Evolutionary conservation across 2,113 vertebrate genomes (phyloP).

Genomic region (Halcyon senegalensis): DNA sequence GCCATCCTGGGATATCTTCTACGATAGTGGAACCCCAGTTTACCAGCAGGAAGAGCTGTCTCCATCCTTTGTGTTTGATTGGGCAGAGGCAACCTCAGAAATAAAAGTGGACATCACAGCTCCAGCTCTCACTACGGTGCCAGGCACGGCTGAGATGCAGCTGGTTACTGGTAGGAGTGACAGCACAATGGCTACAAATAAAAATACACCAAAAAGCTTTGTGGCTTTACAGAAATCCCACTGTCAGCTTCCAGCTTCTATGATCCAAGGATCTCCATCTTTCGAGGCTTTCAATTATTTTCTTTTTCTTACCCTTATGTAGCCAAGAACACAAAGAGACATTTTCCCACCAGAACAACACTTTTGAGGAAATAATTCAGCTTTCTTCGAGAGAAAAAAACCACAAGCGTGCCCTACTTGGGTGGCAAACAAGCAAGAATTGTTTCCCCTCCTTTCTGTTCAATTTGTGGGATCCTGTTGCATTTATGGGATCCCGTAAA

Average conservation of each 20-base stretch:
- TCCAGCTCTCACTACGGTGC: not conserved
- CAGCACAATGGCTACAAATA: not conserved
- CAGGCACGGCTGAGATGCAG: not conserved
- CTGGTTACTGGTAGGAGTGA: not conserved
- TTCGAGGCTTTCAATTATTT: not conserved
- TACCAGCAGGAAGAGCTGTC: not conserved
- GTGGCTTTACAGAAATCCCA: not conserved
- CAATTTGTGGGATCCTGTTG: not conserved
- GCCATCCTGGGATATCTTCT: not conserved
- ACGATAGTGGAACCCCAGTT: not conserved
- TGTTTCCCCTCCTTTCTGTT: not conserved
- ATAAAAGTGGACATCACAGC: not conserved
- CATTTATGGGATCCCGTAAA: not conserved
- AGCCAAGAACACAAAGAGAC: not conserved
- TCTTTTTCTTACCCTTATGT: not conserved
- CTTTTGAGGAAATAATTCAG: not conserved
- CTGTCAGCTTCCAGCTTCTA: not conserved
- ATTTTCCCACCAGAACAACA: not conserved
- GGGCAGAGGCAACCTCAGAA: not conserved
- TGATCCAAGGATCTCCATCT: not conserved
- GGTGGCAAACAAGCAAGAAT: not conserved
- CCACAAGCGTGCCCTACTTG: fast-evolving
- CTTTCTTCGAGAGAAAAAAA: not conserved
- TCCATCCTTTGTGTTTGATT: not conserved
- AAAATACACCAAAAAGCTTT: not conserved